These are phyloP conservation scores for Gallinago jamesoni DNA, from an alignment of 2,113 vertebrate genomes.

Conservation along the genomic window DNA sequence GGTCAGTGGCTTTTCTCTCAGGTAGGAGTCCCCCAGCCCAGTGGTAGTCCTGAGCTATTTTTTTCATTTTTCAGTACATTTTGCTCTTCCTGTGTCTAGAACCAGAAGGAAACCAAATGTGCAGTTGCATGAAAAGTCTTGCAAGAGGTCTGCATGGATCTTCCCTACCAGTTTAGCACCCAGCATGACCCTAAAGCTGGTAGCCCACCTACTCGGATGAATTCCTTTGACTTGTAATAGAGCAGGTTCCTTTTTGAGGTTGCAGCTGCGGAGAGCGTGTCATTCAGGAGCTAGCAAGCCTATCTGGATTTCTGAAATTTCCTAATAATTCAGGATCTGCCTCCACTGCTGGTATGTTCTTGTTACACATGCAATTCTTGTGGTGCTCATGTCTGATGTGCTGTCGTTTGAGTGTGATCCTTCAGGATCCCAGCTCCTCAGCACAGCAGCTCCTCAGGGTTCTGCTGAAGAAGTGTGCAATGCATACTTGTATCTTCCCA, in stretches of 20 bases:
- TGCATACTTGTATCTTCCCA: background rate
- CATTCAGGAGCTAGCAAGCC: background rate
- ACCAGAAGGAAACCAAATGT: background rate
- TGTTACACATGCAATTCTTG: fast-evolving
- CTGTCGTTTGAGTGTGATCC: background rate
- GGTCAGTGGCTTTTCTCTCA: background rate
- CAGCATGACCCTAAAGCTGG: background rate
- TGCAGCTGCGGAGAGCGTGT: background rate
- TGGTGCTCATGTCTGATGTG: background rate
- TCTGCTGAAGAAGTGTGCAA: background rate
- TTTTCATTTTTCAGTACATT: background rate
- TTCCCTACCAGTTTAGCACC: background rate
- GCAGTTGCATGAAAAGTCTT: background rate
- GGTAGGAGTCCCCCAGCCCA: background rate
- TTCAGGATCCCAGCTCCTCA: background rate
- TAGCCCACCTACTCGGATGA: background rate
- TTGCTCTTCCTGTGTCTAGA: background rate
- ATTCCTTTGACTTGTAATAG: background rate
- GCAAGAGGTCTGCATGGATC: background rate
- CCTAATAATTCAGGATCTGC: background rate
- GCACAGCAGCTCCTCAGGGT: background rate
- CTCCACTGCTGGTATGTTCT: background rate
- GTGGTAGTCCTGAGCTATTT: background rate
- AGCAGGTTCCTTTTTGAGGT: background rate
- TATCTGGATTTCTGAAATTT: background rate